A percentile compares a stretch with the other conserved stretches of the same genome.
These are phyloP conservation scores for Bombus huntii DNA, from an alignment of 1,140 invertebrate species.

Conservation along the genomic window DNA sequence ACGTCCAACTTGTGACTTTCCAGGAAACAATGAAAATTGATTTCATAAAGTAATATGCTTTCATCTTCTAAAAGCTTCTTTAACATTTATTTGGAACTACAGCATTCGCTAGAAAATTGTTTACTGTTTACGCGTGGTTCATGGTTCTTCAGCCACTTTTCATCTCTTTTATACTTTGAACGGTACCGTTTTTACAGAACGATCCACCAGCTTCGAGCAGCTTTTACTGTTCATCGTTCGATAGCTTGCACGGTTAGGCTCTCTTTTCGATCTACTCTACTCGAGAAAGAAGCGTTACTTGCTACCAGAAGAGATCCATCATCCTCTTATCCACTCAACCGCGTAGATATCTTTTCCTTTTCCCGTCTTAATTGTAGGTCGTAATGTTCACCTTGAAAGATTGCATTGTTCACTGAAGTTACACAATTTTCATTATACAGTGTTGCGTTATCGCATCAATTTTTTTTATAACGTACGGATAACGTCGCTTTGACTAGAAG, in stretches of 20 bases:
- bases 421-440: not conserved
- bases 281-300: slow-evolving; percentile 10
- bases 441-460: not conserved
- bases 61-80: not conserved
- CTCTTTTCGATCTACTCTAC: not conserved
- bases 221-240: slow-evolving; percentile 18
- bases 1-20: not conserved
- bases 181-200: not conserved
- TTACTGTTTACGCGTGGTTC: no score
- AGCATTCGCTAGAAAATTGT: no score
- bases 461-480: not conserved
- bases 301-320: slow-evolving; percentile 38
- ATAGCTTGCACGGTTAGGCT: slow-evolving; percentile 17
- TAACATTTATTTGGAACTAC: not conserved
- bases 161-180: not conserved
- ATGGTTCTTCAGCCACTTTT: not conserved
- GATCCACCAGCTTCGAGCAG: not conserved
- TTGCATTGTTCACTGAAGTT: not conserved
- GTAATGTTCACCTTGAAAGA: not conserved
- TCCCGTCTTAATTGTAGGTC: slow-evolving; percentile 8
- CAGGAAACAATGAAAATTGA: not conserved
- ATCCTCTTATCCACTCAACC: not conserved
- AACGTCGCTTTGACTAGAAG: slow-evolving; percentile 51
- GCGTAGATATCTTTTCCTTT: slow-evolving; percentile 13
- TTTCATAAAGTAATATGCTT: not conserved